Evolutionary conservation across 2,888 invertebrate species (phyloP), one percentile per base, ranked within the genome.

Genomic region (Eumacrocentrus americanus): DNA sequence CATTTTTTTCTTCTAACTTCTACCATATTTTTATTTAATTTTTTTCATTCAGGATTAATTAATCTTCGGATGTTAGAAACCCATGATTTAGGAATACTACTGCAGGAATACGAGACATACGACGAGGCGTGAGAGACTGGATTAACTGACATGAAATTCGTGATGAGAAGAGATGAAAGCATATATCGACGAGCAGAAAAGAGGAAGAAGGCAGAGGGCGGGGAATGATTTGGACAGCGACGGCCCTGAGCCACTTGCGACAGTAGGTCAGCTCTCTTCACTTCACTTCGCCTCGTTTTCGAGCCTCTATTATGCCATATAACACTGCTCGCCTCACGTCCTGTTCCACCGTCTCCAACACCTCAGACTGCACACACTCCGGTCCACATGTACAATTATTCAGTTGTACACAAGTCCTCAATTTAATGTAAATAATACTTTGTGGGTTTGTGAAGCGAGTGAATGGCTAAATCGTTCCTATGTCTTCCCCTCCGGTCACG

Each of bases 181-280:
- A 53, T 58, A 55, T 46, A 25, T 48, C 47, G 58, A 35, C 18
- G 56, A 29, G 16, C 18, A 56, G 57, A 37, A 50, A 37, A 11
- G 50, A 37, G 29, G 35, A 18, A 37, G 57, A 53, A 42, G 46
- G 55, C 23, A 25, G 48, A 34, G 60, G 20, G 60, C 46, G 61
- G 47, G 60, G 59, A 58, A 60, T 71, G 76, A 79, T 79, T 80
- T 80, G 78, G 79, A 78, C 80, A 80, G 75, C 74, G 72, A 72
- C 77, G 80, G 78, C 80, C 79, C 80, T 80, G 80, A 79, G 79
- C 80, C 79, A 80, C 80, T 80, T 78, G 78, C 77, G 73, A 78
- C 79, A 80, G 80, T 80, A 80, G 80, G 80, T 80, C 79, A 80
- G 76, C 79, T 79, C 80, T 79, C 79, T 78, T 79, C 78, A 74